These are phyloP conservation scores for Caenorhabditis sp. DNA, from an alignment of 2,888 invertebrate genomes.

Conservation along the genomic window DNA sequence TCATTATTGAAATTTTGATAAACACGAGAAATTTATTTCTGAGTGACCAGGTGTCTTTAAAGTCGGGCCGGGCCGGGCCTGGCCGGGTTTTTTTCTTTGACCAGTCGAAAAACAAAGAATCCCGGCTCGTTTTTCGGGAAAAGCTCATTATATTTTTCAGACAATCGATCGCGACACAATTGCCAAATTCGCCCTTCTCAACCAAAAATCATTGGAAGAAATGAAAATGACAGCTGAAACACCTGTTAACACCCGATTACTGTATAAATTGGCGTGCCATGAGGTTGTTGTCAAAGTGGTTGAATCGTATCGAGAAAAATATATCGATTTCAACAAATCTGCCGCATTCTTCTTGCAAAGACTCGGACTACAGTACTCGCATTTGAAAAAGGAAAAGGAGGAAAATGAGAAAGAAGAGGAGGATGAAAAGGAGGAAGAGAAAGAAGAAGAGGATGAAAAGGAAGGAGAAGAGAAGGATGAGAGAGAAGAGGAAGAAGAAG, in stretches of 20 bases:
- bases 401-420: slow-evolving; percentile 8
- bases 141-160: too few species aligned
- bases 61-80: too few species aligned
- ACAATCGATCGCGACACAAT: slow-evolving; percentile 27
- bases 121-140: too few species aligned
- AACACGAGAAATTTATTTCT: too few species aligned
- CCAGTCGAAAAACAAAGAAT: too few species aligned
- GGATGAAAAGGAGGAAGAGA: slow-evolving; percentile 2
- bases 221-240: slow-evolving; percentile 21
- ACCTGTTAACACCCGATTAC: slow-evolving; percentile 10
- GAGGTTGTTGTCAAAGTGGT: slow-evolving; percentile 14
- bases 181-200: slow-evolving; percentile 30
- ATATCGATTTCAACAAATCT: slow-evolving; percentile 29
- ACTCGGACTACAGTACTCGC: slow-evolving; percentile 36
- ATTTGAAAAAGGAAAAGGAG: slow-evolving; percentile 9
- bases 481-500: slow-evolving; percentile 4
- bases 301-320: slow-evolving; percentile 18
- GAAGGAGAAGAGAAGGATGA: slow-evolving; percentile 3
- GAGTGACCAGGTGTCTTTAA: too few species aligned
- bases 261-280: slow-evolving; percentile 35
- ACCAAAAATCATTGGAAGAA: slow-evolving; percentile 24
- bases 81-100: too few species aligned
- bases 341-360: slow-evolving; percentile 42
- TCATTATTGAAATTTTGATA: too few species aligned
- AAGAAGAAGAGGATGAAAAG: background rate